Conservation (phyloP, 2,888 invertebrate genomes). For the Patella caerulea region DNA sequence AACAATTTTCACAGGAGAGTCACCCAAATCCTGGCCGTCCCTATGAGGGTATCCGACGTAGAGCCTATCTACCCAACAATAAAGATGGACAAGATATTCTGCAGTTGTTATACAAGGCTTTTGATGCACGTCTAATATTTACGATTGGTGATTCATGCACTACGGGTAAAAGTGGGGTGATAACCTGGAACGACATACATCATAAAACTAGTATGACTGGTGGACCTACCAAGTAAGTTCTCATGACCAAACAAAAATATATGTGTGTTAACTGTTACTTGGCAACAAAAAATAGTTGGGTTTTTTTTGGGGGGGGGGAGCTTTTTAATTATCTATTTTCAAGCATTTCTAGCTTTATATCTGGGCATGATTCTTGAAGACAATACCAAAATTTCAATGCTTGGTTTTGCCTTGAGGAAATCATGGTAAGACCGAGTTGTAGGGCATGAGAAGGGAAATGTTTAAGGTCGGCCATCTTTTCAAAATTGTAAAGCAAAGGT, state of each 20-base stretch:
- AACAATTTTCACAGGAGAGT: slow-evolving; percentile 31
- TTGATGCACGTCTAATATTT: slow-evolving; percentile 57
- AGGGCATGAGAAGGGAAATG: too few relatives aligned
- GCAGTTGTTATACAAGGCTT: slow-evolving; percentile 54
- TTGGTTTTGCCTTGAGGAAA: too few relatives aligned
- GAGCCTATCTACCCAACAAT: slow-evolving; percentile 61
- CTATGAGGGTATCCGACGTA: slow-evolving; percentile 50
- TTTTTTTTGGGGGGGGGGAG: too few relatives aligned
- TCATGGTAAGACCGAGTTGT: too few relatives aligned
- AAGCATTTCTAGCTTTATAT: too few relatives aligned
- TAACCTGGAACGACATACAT: slow-evolving; percentile 67
- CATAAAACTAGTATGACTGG: slow-evolving; percentile 62
- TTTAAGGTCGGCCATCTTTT: too few relatives aligned
- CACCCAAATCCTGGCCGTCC: slow-evolving; percentile 57
- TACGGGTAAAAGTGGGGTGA: slow-evolving; percentile 50
- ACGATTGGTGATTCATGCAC: slow-evolving; percentile 62
- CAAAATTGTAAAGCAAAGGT: too few relatives aligned
- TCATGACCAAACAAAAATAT: neutral
- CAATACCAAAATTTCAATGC: too few relatives aligned
- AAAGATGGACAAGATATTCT: slow-evolving; percentile 53
- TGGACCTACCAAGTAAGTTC: slow-evolving; percentile 49
- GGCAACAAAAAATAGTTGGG: too few relatives aligned
- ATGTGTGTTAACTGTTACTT: neutral
- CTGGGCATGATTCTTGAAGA: too few relatives aligned
- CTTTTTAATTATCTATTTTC: too few relatives aligned